Conservation (phyloP, 2,888 invertebrate genomes). For the Platycnemis pennipes region DNA sequence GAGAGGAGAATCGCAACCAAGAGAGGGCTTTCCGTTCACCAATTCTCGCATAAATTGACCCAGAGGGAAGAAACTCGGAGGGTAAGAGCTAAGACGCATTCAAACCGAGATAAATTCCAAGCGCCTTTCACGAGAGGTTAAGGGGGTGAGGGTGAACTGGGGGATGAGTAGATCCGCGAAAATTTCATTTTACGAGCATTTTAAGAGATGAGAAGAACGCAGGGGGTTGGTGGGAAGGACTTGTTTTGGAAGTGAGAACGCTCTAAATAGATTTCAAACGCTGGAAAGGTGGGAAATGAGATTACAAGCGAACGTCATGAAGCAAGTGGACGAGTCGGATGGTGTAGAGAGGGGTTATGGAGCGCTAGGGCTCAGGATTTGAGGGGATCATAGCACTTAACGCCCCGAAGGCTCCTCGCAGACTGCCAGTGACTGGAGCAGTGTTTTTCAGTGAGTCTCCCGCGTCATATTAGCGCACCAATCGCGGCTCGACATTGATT, state of each 20-base stretch:
- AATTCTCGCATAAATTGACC: too few relatives aligned
- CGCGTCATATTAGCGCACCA: neutral
- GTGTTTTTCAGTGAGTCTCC: neutral
- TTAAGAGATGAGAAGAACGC: neutral
- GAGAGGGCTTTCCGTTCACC: too few relatives aligned
- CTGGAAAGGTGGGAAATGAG: neutral
- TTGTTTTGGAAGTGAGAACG: neutral
- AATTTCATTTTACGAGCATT: slow-evolving; percentile 9
- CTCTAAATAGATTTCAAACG: neutral
- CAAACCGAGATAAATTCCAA: neutral
- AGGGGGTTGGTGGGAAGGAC: neutral
- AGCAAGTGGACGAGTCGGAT: neutral
- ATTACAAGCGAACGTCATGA: neutral
- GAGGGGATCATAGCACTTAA: too few relatives aligned
- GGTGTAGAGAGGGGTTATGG: too few relatives aligned
- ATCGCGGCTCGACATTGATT: neutral
- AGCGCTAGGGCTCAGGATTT: too few relatives aligned
- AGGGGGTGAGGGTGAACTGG: neutral
- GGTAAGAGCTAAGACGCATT: neutral
- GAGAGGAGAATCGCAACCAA: too few relatives aligned
- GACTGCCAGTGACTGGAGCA: neutral
- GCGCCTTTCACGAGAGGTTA: neutral
- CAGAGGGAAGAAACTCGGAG: neutral
- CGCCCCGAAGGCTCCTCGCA: neutral
- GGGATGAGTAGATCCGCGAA: neutral